Evolutionary conservation across 2,113 vertebrate genomes (phyloP).

Genomic region (Scatophagus argus): DNA sequence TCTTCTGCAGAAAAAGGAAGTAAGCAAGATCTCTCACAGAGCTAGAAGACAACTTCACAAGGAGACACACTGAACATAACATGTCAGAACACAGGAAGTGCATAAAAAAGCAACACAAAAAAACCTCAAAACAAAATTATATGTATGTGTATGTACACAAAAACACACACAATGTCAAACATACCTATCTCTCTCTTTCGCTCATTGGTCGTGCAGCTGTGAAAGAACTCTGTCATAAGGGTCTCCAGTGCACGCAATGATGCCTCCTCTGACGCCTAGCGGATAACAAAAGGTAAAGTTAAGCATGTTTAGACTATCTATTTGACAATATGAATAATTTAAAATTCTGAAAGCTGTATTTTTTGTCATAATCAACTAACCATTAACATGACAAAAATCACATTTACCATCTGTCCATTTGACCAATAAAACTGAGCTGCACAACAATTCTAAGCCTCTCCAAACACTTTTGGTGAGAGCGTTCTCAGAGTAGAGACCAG

Average conservation of each 20-base stretch:
- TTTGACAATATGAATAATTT: background rate
- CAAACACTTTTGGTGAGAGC: background rate
- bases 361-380: background rate
- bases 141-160: no score
- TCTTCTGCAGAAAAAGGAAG: constrained; percentile 90
- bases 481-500: background rate
- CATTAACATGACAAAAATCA: background rate
- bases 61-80: constrained; percentile 45
- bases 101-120: background rate
- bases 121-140: no score
- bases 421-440: background rate
- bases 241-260: constrained; percentile 94
- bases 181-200: constrained; percentile 97
- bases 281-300: background rate
- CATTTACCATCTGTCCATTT: background rate
- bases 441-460: background rate
- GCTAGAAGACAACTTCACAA: constrained; percentile 17
- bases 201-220: constrained; percentile 96
- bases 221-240: constrained; percentile 99
- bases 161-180: no score
- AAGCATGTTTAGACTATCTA: background rate
- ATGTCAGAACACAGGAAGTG: constrained; percentile 60
- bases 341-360: background rate
- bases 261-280: constrained; percentile 93
- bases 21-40: constrained; percentile 33